A percentile compares a stretch with the other conserved stretches of the same genome.
These are phyloP conservation scores for Araneus ventricosus DNA, from an alignment of 1,140 invertebrate genomes.

Conservation along the genomic window DNA sequence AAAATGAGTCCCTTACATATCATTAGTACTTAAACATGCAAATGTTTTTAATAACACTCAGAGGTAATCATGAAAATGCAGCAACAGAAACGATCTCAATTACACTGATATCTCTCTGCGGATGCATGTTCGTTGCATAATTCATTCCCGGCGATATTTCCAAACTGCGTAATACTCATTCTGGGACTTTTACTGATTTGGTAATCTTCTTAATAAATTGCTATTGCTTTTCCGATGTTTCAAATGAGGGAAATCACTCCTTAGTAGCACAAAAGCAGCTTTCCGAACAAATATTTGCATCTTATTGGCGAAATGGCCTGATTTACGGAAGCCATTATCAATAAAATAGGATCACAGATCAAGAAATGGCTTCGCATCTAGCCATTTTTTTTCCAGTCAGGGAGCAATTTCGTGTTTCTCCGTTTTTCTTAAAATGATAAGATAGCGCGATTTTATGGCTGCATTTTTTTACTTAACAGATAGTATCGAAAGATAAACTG, in stretches of 20 bases:
- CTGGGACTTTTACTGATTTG: background rate
- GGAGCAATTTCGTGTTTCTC: background rate
- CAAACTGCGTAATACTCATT: background rate
- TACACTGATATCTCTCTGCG: slow-evolving; percentile 27
- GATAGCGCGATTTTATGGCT: background rate
- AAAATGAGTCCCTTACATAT: background rate
- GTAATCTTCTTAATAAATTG: slow-evolving; percentile 37
- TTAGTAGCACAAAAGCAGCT: background rate
- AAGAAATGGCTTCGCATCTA: background rate
- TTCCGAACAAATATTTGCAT: slow-evolving; percentile 14
- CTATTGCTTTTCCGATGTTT: slow-evolving; percentile 48
- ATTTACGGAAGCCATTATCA: slow-evolving; percentile 7
- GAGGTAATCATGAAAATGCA: slow-evolving; percentile 6
- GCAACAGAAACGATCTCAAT: background rate
- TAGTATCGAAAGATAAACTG: background rate
- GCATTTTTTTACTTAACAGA: background rate
- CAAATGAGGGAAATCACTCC: background rate
- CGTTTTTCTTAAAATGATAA: background rate
- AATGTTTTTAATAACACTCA: slow-evolving; percentile 51
- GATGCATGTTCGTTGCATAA: background rate
- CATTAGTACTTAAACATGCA: slow-evolving; percentile 13
- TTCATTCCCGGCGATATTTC: background rate
- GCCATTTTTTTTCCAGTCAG: background rate
- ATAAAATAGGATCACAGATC: background rate
- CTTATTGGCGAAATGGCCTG: background rate